Evolutionary conservation across 2,888 invertebrate species (phyloP).

Genomic region (Clistopyga incitator): DNA sequence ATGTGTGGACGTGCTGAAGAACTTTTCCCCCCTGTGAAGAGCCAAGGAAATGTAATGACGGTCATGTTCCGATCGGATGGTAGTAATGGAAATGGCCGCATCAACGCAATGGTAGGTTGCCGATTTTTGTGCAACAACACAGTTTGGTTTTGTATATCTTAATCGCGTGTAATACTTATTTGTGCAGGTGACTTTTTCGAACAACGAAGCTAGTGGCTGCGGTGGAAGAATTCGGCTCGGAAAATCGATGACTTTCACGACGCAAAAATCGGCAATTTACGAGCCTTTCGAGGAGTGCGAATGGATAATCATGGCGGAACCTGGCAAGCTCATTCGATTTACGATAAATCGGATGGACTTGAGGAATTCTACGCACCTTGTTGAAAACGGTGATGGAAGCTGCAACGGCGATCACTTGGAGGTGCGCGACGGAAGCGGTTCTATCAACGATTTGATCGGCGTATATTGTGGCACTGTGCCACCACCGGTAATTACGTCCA

Average conservation of each 20-base stretch:
- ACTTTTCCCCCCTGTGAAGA: constrained; percentile 86
- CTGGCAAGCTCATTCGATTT: constrained; percentile 87
- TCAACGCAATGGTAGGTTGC: constrained; percentile 84
- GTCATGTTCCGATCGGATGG: constrained; percentile 86
- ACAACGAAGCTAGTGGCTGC: constrained; percentile 87
- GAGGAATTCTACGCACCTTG: constrained; percentile 75
- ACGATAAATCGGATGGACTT: constrained; percentile 85
- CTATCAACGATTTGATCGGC: constrained; percentile 88
- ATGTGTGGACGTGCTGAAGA: constrained; percentile 89
- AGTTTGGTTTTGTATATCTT: background rate
- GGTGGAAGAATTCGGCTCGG: constrained; percentile 89
- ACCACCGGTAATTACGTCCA: constrained; percentile 86
- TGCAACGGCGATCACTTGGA: constrained; percentile 92
- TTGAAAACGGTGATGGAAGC: constrained; percentile 75
- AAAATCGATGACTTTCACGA: constrained; percentile 82
- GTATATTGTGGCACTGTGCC: constrained; percentile 88
- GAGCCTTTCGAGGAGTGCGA: constrained; percentile 90
- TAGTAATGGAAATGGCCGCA: constrained; percentile 85
- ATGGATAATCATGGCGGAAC: constrained; percentile 88
- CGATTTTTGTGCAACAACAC: background rate
- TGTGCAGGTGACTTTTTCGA: constrained; percentile 86
- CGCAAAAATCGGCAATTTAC: constrained; percentile 85
- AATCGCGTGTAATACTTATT: background rate
- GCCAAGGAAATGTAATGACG: constrained; percentile 86
- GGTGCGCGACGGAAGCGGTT: constrained; percentile 90